Base-by-base conservation (phyloP, 30 jellyfish, hydroid and myxozoan genomes). In the Rhopilema esculentum region DNA sequence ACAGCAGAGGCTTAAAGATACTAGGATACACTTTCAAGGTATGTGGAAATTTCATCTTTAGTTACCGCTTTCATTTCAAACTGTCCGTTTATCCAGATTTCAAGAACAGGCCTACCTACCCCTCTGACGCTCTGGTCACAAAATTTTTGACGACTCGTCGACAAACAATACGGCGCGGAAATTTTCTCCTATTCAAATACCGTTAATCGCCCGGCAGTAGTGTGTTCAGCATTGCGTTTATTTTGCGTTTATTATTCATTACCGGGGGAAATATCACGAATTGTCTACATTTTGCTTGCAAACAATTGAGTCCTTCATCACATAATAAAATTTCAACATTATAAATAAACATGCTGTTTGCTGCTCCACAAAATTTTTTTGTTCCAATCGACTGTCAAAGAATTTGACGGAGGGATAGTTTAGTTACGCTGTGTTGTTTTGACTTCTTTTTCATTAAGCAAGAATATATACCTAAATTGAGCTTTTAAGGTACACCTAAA, bases 1-100 rank as follows among this genome's bases (percentile, higher is more conserved):
- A 94, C 92, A 94, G 98, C 84, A 89, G 92, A 89, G 98, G 98
- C 0, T 50, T 94, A 86, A 94, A 94, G 75, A 94, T 94, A 20
- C 83, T 94, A 49, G 98, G 98, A 23, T 94, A 94, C 95, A 94
- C 98, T 29, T 94, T 94, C 80, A 89, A 91, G 97, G 98, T 94
- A 78, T 31, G 97, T 82, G 26, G 17, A 48, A 16, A 1, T 26
- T 66, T 62, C 16, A 0, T 50, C 0, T 85, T 85, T 1, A 21
- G 29, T 20, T 31, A 19, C 23, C 15, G 26, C n/a, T 31, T 22
- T 7, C 19, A 24, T 0, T 4, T 29, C 16, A 23, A 26, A 23
- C 57, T 18, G 15, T 18, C 19, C 62, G 1, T 32, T 32, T 23
- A 4, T 27, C 49, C 61, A 77, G 87, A 77, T 77, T 77, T 77